Base-by-base conservation (phyloP, 1,140 invertebrate genomes). In the Papilio xuthus region DNA sequence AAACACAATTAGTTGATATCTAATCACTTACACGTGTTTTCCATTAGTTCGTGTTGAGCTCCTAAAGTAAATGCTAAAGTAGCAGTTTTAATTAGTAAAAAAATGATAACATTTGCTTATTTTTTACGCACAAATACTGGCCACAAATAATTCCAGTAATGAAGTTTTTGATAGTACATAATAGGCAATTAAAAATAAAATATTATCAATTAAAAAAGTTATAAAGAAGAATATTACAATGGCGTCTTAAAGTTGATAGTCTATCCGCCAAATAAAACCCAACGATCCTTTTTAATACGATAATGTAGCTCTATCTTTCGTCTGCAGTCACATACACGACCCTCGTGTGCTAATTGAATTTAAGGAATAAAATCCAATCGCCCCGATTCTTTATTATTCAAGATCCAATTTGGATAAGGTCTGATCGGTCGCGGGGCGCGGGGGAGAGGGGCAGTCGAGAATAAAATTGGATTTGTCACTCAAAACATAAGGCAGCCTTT, bases 351-450 rank as follows among this genome's bases (percentile, higher is more conserved):
- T 94, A 94, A 94, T 94, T 94, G 93, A 94, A 94, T 94, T 94
- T 94, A 94, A 94, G 93, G 92, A 94, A 94, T 94, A 94, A 94
- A 94, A 94, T 94, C 93, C 94, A 94, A 94, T 94, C 94, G 92
- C 91, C 90, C 92, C 91, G 93, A 94, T 94, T 94, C 94, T 94
- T 94, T 94, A 94, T 94, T 94, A 94, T 94, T 94, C 94, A 94
- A 94, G 94, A 94, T 94, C 92, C 94, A 94, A 94, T 94, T 94
- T 94, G 94, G 94, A 94, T 94, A 94, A 94, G 92, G 93, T 89
- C 91, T 92, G 92, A 93, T 92, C 91, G 92, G 93, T 90, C 89
- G 90, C 91, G 86, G 89, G 86, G 85, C 84, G 75, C 81, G 84
- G 83, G 81, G 82, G 82, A 82, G 88, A 86, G 89, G 90, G 91